Evolutionary conservation across 2,888 invertebrate genomes (phyloP).

Genomic region (Chesias legatella): DNA sequence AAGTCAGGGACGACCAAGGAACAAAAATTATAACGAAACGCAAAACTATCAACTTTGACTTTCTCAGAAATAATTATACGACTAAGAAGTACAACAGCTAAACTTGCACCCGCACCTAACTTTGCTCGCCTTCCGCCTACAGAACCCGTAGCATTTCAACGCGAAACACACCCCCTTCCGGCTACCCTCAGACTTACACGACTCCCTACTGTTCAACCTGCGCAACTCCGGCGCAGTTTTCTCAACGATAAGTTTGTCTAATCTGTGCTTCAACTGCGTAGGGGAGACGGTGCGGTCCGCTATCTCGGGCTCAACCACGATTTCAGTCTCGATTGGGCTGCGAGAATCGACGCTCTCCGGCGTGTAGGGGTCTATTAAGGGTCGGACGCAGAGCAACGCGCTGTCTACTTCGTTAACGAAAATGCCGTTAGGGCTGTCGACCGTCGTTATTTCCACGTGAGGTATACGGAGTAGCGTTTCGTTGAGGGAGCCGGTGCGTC

Average conservation of each 20-base stretch:
- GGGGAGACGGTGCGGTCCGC: constrained; percentile 81
- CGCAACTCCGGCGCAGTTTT: constrained; percentile 49
- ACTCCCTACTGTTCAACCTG: constrained; percentile 62
- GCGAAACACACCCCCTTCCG: constrained; percentile 61
- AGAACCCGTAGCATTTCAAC: constrained; percentile 68
- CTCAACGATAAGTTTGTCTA: constrained; percentile 69
- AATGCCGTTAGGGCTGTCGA: constrained; percentile 67
- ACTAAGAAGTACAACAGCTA: constrained; percentile 51
- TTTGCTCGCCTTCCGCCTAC: constrained; percentile 56
- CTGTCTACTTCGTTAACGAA: constrained; percentile 79
- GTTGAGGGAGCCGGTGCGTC: constrained; percentile 59
- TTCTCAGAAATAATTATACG: too few relatives aligned
- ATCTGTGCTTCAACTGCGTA: constrained; percentile 80
- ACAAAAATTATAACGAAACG: too few relatives aligned
- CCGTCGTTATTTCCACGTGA: constrained; percentile 74
- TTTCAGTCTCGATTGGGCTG: constrained; percentile 77
- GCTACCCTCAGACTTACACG: constrained; percentile 60
- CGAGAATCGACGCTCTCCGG: constrained; percentile 91
- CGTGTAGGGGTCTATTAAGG: constrained; percentile 86
- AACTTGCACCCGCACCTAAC: constrained; percentile 58
- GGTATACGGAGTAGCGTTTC: constrained; percentile 60
- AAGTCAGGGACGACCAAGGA: too few relatives aligned
- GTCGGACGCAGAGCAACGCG: constrained; percentile 59
- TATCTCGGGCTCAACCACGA: constrained; percentile 40
- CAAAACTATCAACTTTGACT: too few relatives aligned